Percentiles rank a stretch among this genome's conserved stretches.
phyloP scores from a whole-genome alignment of 2,797 vertebrate genomes.

The Pristis pectinata region DNA sequence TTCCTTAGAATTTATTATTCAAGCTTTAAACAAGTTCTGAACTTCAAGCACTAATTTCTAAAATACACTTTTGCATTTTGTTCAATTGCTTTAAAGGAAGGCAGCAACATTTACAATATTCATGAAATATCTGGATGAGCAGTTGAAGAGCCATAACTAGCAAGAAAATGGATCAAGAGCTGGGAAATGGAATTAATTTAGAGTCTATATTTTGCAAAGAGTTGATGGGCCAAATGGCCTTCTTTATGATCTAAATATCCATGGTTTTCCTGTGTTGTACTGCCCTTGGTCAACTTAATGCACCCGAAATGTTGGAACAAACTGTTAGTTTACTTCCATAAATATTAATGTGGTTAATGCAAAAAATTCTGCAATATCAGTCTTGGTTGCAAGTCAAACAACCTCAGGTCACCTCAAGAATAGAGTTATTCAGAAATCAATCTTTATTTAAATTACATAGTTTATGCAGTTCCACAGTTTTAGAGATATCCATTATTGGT shows the following conservation, averaged over 20 bases:
- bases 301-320: background rate
- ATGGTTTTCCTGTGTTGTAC: too few relatives aligned
- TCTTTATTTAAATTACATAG: conserved; percentile 34
- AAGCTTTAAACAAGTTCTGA: background rate
- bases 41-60: background rate
- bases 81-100: too few relatives aligned
- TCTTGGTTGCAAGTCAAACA: background rate
- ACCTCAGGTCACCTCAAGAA: background rate
- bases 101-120: too few relatives aligned
- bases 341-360: background rate
- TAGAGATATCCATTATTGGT: conserved; percentile 33
- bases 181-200: too few relatives aligned
- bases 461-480: background rate
- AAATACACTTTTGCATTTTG: background rate
- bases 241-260: too few relatives aligned
- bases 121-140: too few relatives aligned
- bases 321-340: background rate
- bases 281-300: background rate
- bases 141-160: too few relatives aligned
- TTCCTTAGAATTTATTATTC: background rate
- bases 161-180: too few relatives aligned
- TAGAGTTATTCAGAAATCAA: conserved; percentile 18
- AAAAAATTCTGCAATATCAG: background rate
- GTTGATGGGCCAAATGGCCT: too few relatives aligned
- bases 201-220: too few relatives aligned